Conservation (phyloP, 2,888 invertebrate species). For the Chalcosyrphus nemorum region DNA sequence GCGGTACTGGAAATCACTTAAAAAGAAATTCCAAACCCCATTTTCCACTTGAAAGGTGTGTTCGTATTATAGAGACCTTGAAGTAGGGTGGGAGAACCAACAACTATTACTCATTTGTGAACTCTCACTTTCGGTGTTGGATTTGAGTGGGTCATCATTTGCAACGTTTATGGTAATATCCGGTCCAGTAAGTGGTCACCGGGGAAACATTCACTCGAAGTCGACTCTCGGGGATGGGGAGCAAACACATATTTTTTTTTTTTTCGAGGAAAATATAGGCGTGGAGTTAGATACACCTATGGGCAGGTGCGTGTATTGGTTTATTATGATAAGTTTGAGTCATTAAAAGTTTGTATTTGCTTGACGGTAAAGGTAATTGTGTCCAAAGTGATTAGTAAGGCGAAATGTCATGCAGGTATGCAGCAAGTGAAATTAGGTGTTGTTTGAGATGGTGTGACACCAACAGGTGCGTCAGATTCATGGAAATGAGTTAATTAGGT, state of each 20-base stretch:
- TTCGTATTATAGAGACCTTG: neutral
- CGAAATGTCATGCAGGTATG: conserved; percentile 22
- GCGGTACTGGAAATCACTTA: conserved; percentile 27
- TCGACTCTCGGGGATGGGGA: neutral
- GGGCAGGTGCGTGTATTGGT: conserved; percentile 1
- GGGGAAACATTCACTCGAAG: conserved; percentile 13
- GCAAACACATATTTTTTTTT: neutral
- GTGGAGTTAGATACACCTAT: neutral
- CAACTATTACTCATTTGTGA: neutral
- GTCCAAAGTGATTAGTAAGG: conserved; percentile 34
- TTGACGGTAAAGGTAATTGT: conserved; percentile 24
- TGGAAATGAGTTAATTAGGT: neutral
- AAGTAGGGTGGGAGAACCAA: neutral
- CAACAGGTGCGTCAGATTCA: conserved; percentile 2
- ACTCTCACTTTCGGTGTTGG: neutral
- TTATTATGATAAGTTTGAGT: conserved; percentile 37
- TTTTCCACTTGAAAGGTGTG: neutral
- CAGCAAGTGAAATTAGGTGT: neutral
- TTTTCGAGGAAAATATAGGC: neutral
- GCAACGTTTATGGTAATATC: conserved; percentile 10
- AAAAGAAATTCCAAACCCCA: neutral
- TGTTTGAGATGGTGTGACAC: neutral
- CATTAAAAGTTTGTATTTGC: conserved; percentile 39
- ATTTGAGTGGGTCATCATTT: conserved; percentile 9
- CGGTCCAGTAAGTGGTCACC: conserved; percentile 2